Conservation (phyloP, 2,113 vertebrate species). For the Rhynchomys soricoides region DNA sequence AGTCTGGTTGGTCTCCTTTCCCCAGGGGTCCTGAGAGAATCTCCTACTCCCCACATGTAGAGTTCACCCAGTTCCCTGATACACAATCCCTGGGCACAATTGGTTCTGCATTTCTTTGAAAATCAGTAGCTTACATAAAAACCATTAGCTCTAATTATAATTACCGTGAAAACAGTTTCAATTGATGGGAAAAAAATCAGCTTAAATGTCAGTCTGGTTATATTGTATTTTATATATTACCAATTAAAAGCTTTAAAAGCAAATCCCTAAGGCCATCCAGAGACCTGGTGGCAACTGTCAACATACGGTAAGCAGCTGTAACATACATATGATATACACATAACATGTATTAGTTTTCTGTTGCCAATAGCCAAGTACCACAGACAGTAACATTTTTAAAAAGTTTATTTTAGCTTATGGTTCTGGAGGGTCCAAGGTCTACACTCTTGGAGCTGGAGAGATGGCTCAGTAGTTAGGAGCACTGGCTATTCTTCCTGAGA, state of each 20-base stretch:
- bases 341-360: neutral
- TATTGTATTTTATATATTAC: neutral
- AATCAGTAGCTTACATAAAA: constrained; percentile 1
- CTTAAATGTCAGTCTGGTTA: constrained; percentile 25
- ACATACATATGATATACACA: no score
- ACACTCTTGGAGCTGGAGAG: neutral
- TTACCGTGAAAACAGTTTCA: constrained; percentile 25
- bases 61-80: neutral
- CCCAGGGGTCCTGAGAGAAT: neutral
- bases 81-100: neutral
- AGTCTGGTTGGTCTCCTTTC: neutral
- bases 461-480: neutral
- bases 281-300: neutral
- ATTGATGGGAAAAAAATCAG: neutral
- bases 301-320: neutral
- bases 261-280: constrained; percentile 13
- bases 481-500: neutral
- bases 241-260: neutral
- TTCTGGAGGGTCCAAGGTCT: neutral
- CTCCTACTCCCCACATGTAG: neutral
- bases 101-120: constrained; percentile 48
- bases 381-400: neutral
- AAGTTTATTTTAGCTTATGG: neutral
- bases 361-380: neutral
- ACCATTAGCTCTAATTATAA: neutral